These are phyloP conservation scores for Mola mola DNA, from an alignment of 2,113 vertebrate genomes.

Conservation along the genomic window DNA sequence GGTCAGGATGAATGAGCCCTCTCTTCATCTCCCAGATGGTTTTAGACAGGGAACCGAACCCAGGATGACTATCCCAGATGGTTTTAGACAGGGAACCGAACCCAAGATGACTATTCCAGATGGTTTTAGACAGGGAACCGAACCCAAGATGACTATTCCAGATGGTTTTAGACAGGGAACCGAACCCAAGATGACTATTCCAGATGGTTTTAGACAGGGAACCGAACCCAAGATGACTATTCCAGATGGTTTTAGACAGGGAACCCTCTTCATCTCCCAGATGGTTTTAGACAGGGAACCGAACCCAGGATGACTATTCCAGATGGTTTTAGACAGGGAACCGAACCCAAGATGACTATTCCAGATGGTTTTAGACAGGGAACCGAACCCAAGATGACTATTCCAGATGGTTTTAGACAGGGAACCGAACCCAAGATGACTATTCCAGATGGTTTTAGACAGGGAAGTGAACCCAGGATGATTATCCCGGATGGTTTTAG, in stretches of 20 bases:
- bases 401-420: constrained; percentile 30
- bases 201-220: constrained; percentile 23
- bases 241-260: constrained; percentile 28
- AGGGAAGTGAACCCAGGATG: background rate
- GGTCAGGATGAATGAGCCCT: constrained; percentile 58
- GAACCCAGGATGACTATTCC: background rate
- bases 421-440: background rate
- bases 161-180: constrained; percentile 31
- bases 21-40: constrained; percentile 36
- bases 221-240: background rate
- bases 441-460: constrained; percentile 17
- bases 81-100: constrained; percentile 66
- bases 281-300: constrained; percentile 16
- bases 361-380: constrained; percentile 37
- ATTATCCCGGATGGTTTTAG: constrained; percentile 17
- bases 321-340: constrained; percentile 64
- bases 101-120: background rate
- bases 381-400: background rate
- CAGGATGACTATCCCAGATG: background rate
- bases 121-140: constrained; percentile 26
- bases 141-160: background rate
- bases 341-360: background rate
- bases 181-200: background rate
- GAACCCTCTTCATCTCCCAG: background rate
- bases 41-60: constrained; percentile 48